A percentile compares a stretch with the other conserved stretches of the same genome.
Conservation (phyloP, 2,888 invertebrate species). For the Podabrus alpinus region DNA sequence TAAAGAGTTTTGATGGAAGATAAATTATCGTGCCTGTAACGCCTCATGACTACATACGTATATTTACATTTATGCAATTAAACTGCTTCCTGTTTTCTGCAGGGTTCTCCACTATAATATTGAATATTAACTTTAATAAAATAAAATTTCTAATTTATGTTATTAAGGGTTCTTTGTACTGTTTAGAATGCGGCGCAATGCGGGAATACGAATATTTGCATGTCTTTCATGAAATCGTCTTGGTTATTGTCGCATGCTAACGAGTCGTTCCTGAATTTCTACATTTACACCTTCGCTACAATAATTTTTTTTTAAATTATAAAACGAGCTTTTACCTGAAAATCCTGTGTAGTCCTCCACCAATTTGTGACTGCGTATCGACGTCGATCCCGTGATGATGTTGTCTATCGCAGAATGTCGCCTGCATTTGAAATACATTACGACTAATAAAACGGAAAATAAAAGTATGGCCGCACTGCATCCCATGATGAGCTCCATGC, state of each 20-base stretch:
- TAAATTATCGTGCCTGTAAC: conserved; percentile 16
- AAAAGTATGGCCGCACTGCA: conserved; percentile 61
- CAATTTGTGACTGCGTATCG: conserved; percentile 64
- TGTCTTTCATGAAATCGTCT: conserved; percentile 27
- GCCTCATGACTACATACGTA: conserved; percentile 16
- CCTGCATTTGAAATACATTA: conserved; percentile 63
- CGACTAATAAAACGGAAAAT: conserved; percentile 58
- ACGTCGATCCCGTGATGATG: conserved; percentile 65
- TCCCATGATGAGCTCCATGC: conserved; percentile 64
- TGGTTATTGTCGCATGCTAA: conserved; percentile 37
- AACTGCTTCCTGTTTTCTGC: conserved; percentile 30
- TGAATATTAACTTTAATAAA: not conserved
- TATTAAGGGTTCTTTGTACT: conserved; percentile 12
- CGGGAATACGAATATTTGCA: conserved; percentile 29
- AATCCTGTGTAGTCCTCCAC: conserved; percentile 62
- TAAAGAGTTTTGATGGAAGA: conserved; percentile 15
- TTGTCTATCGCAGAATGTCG: conserved; percentile 59
- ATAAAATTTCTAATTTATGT: not conserved
- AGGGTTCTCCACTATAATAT: not conserved
- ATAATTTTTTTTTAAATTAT: too few relatives aligned
- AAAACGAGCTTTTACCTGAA: conserved; percentile 44
- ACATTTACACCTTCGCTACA: not conserved
- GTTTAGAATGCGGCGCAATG: conserved; percentile 25
- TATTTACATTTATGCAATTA: conserved; percentile 30
- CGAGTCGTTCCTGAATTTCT: conserved; percentile 20